Base-by-base conservation (phyloP, 2,113 vertebrate species). In the Notothenia coriiceps region DNA sequence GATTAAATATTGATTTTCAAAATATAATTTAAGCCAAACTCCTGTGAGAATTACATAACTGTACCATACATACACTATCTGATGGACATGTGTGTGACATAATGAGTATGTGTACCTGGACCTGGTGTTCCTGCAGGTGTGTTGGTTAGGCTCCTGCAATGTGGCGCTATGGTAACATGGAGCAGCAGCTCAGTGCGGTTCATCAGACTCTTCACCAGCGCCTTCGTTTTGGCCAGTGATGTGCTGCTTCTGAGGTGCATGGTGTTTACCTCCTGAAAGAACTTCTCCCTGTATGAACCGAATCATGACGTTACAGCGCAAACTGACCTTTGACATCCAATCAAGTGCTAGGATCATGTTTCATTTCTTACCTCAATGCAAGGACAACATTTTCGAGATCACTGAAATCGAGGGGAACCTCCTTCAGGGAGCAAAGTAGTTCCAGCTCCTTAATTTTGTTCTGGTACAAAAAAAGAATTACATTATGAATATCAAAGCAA, bases 381-480 rank as follows among this genome's bases (percentile, higher is more conserved):
- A 98, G 95, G 43, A 99, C 97, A 90, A 97, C 96, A 40, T 99
- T 99, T 93, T 99, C 98, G 74, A 98, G 95, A 94, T 99, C 97
- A 64, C 95, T 96, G 84, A 96, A 97, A 92, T 99, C 98, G 82
- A 98, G 96, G 56, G 91, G 96, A 88, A 99, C 95, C 87, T 99
- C 98, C 85, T 99, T 99, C 93, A 99, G 95, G 1, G 98, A 98
- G 83, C 98, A 99, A 51, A 99, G 94, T 82, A 99, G 96, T 76
- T 99, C 98, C 74, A 99, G 91, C 88, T 99, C 98, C 90, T 99
- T 99, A 87, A 98, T 96, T 96, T 99, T 99, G 94, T 96, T 98
- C 98, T 99, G 85, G 52, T 84, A 64, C 3, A 64, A 77, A 52
- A 90, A 80, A 88, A 70, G 72, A 10, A 54, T 86, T 55, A 25